A percentile compares a stretch with the other conserved stretches of the same genome.
Evolutionary conservation across 1,140 invertebrate genomes (phyloP).

Genomic region (Brachionus koreanus): DNA sequence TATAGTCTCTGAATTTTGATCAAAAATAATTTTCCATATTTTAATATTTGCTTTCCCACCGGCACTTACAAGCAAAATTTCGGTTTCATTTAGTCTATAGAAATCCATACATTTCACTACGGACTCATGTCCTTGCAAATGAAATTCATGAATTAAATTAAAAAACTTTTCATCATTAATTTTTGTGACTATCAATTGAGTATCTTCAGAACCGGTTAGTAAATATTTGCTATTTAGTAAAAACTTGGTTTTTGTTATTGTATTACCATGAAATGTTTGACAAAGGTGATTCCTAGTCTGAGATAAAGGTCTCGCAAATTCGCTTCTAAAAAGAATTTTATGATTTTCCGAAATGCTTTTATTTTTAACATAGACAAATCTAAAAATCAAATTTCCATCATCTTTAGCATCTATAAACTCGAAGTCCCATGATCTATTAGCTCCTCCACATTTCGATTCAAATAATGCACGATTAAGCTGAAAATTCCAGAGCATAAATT

Average conservation of each 20-base stretch:
- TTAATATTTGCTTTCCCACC: slow-evolving; percentile 43
- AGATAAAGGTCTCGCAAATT: not conserved
- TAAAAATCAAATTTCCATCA: not conserved
- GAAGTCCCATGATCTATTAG: slow-evolving; percentile 37
- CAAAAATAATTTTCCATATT: slow-evolving; percentile 34
- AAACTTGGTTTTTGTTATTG: slow-evolving; percentile 1
- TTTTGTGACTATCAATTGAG: slow-evolving; percentile 19
- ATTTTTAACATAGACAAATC: slow-evolving; percentile 39
- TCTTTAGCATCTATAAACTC: not conserved
- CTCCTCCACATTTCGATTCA: slow-evolving; percentile 19
- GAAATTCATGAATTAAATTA: slow-evolving; percentile 38
- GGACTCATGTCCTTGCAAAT: slow-evolving; percentile 40
- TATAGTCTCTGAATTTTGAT: not conserved
- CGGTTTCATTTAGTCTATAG: not conserved
- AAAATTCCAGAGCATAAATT: slow-evolving; percentile 41
- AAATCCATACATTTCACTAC: slow-evolving; percentile 14
- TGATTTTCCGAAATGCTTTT: not conserved
- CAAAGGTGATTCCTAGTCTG: slow-evolving; percentile 31
- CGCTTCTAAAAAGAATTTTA: not conserved
- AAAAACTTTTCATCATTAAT: not conserved
- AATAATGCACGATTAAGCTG: slow-evolving; percentile 12
- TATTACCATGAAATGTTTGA: slow-evolving; percentile 39
- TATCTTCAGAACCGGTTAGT: slow-evolving; percentile 32
- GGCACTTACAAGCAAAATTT: slow-evolving; percentile 27
- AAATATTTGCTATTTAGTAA: not conserved